Base-by-base conservation (phyloP, 2,888 invertebrate species). In the Cryptocephalus moraei region DNA sequence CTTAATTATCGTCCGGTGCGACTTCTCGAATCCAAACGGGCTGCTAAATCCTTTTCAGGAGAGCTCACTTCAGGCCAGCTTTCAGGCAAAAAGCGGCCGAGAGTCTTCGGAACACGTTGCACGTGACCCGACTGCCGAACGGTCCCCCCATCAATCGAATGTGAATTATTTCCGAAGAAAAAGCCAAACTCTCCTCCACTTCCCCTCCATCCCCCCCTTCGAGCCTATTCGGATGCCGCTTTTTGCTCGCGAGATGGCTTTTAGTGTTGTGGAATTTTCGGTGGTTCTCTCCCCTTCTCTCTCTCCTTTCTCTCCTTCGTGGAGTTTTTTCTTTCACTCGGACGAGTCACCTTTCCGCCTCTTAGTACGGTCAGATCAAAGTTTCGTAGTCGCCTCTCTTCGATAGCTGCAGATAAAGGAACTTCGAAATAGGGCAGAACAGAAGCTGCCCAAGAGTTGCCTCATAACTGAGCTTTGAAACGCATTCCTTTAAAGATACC, bases 11-110 rank as follows among this genome's bases (percentile, higher is more conserved):
- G 67, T 58, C 59, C 59, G 62, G 62, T 60, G 65, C 61, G 62
- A 62, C 68, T 65, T 68, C 59, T 69, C 68, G 70, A 70, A 70
- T 70, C 66, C 64, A 70, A 70, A 70, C 70, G 63, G 67, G 64
- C 69, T 69, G 63, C 67, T 70, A 67, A 67, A 62, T 61, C 70
- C 70, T 66, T 70, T 70, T 69, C 64, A 64, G 68, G 68, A 63
- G 63, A 64, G 55, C 65, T 61, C 61, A 64, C 60, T 65, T 64
- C 22, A 22, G 58, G 63, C 63, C 62, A 60, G 60, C 51, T 59
- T 60, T 60, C 56, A 56, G 57, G 59, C 62, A 67, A 67, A 67
- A 66, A 62, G 62, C 53, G 60, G 57, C 57, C 63, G 22, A 22
- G 22, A 61, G 61, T 61, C 63, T 63, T 62, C 62, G 61, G 22